Percentiles rank a stretch among this genome's conserved stretches.
Conservation (phyloP, 1,140 invertebrate genomes). For the Medauroidea extradentata region DNA sequence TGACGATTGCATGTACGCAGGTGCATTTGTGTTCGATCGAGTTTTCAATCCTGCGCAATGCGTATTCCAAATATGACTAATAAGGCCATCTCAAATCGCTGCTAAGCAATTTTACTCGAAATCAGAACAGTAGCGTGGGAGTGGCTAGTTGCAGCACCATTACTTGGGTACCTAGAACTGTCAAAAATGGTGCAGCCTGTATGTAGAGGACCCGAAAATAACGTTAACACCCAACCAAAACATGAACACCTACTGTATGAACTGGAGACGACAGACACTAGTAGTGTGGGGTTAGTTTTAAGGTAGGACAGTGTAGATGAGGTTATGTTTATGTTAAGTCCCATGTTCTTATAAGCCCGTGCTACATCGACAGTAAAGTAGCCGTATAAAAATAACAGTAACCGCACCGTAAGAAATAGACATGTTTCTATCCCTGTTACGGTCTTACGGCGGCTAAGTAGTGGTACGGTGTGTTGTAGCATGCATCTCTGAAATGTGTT, state of each 20-base stretch:
- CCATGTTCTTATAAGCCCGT: too few relatives aligned
- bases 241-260: slow-evolving; percentile 57
- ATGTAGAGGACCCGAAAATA: slow-evolving; percentile 1
- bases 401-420: too few relatives aligned
- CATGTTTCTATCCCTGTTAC: too few relatives aligned
- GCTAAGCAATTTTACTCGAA: too few relatives aligned
- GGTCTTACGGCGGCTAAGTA: too few relatives aligned
- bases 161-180: not conserved
- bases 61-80: not conserved
- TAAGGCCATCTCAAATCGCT: too few relatives aligned
- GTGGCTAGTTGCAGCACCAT: not conserved
- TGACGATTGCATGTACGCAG: slow-evolving; percentile 37
- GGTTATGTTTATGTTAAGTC: too few relatives aligned
- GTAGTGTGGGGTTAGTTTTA: slow-evolving; percentile 57
- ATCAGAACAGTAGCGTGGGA: not conserved
- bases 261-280: slow-evolving; percentile 60
- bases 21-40: slow-evolving; percentile 24
- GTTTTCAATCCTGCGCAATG: slow-evolving; percentile 8
- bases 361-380: too few relatives aligned
- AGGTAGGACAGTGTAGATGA: slow-evolving; percentile 47
- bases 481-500: too few relatives aligned
- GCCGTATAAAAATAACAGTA: too few relatives aligned
- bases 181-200: not conserved
- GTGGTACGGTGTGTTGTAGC: too few relatives aligned
- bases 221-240: slow-evolving; percentile 32